Evolutionary conservation across 1,140 invertebrate species (phyloP), one percentile per base, ranked within the genome.

Genomic region (Himalopsyche phryganea): DNA sequence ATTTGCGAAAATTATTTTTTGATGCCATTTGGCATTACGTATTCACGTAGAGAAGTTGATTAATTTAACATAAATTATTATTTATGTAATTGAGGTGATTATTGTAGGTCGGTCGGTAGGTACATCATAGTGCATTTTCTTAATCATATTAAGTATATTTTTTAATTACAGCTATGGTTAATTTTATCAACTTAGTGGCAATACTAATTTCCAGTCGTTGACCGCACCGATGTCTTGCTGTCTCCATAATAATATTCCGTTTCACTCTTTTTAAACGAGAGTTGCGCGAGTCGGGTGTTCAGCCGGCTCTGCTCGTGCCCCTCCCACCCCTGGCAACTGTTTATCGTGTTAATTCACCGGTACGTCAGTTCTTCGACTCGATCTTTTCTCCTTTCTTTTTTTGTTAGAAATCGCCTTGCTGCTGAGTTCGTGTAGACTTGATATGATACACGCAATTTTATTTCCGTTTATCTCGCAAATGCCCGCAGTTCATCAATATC

Each of bases 281-380:
- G 44, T 40, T 47, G 52, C 52, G 52, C 52, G 52, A 55, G 44
- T 41, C 44, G 32, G 52, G 42, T 33, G 52, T 47, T 55, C 33
- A 35, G 40, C 54, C 54, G 54, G 35, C 35, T 33, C 53, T 48
- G 42, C 18, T 55, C 53, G 53, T 48, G 54, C 54, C 54, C 54
- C 54, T 57, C 54, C 54, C 54, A 57, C 54, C 54, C 54, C 54
- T 48, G 46, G 54, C 54, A 47, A 57, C 54, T 57, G 54, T 57
- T 57, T 57, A 57, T 57, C 54, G 54, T 50, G 46, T 55, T 57
- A 57, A 57, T 57, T 50, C 54, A 57, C 54, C 54, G 54, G 54
- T 57, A 57, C 54, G 54, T 57, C 54, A 57, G 53, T 55, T 48
- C 53, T 54, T 23, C 52, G 45, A 48, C 47, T 50, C 46, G 45